Base-by-base conservation (phyloP, 1,140 invertebrate genomes). In the Gryon sp. region DNA sequence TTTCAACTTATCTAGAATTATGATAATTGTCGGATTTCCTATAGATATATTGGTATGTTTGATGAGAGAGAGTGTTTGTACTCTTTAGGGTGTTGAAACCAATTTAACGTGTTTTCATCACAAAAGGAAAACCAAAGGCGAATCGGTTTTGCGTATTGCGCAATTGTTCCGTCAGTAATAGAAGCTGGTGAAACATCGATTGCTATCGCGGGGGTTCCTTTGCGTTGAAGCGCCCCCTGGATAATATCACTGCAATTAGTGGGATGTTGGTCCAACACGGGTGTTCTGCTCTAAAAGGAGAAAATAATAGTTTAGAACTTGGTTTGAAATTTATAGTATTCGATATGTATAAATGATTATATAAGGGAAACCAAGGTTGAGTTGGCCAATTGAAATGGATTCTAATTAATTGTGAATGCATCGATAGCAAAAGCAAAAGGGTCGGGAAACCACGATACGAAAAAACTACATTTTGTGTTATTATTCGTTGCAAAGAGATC, bases 401-500 rank as follows among this genome's bases (percentile, higher is more conserved):
- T 32, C 4, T n/a, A 32, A n/a, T n/a, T n/a, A 9, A 32, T 32
- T 6, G 28, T 32, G 4, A 32, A 32, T 7, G 28, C 28, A n/a
- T 32, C 28, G n/a, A 32, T 32, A 2, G 28, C n/a, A 32, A 11
- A 32, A 7, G 28, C 28, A 9, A 32, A 32, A 9, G 28, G 28
- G n/a, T 32, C 28, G 2, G 28, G 45, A 48, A 9, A 43, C 62
- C 62, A 66, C 0, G 62, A 66, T 0, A 53, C 4, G 20, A 53
- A 66, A 16, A 9, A 12, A 20, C 24, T 20, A 36, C 62, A 55
- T 20, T 66, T 66, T 19, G 9, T 40, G 24, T 63, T 63, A 0
- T 5, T 48, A 19, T 62, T 62, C 3, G 57, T 48, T 1, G 57
- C 57, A 26, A 62, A 41, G 19, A 63, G 16, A 11, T 63, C 45